phyloP scores from a whole-genome alignment of 2,113 vertebrate species.

The Danio rerio region DNA sequence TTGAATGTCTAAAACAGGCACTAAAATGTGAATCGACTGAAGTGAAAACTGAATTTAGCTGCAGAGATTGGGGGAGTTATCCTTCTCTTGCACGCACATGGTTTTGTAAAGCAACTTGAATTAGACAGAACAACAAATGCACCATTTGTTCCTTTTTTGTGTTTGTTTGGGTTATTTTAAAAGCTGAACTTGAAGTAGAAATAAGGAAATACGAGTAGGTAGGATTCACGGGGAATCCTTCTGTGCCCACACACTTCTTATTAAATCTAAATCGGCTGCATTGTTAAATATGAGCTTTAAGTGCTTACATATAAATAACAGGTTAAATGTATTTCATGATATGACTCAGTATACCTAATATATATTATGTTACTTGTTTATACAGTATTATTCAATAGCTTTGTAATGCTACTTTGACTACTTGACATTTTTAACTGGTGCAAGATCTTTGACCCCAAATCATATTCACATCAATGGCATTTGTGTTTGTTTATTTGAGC shows the following conservation, averaged over 20 bases:
- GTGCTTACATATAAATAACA: neutral
- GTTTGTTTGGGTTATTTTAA: neutral
- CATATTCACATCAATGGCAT: too few species aligned
- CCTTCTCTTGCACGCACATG: neutral
- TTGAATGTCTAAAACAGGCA: too few species aligned
- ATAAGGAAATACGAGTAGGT: slow-evolving; percentile 2
- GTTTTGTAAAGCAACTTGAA: neutral
- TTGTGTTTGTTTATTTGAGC: too few species aligned
- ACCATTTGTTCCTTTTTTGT: neutral
- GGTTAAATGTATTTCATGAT: neutral
- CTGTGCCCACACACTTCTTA: neutral
- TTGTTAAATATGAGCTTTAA: too few species aligned
- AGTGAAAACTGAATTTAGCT: too few species aligned
- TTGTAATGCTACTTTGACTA: too few species aligned
- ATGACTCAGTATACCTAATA: neutral
- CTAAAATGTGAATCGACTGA: too few species aligned
- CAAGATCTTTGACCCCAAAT: too few species aligned
- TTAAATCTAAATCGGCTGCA: neutral
- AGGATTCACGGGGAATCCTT: neutral
- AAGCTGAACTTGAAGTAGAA: neutral
- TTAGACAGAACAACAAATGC: neutral
- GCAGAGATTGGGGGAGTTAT: neutral
- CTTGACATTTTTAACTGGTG: too few species aligned
- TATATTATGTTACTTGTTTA: too few species aligned
- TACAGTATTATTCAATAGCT: too few species aligned